Conservation (phyloP, 53 echinoderm and acorn worm genomes). For the Luidia sarsii region DNA sequence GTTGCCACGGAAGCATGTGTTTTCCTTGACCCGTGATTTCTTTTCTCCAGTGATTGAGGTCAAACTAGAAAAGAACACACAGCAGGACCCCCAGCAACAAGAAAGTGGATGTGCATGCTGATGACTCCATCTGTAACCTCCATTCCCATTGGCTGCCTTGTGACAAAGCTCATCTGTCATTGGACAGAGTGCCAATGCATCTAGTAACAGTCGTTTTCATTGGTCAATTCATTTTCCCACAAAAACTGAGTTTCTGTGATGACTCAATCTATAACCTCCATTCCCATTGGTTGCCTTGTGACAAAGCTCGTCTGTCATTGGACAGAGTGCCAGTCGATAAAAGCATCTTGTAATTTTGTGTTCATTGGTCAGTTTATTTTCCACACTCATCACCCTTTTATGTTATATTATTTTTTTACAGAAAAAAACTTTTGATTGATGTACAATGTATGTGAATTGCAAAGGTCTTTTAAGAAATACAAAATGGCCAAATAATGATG, state of each 20-base stretch:
- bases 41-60: constrained; percentile 91
- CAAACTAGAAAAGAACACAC: constrained; percentile 84
- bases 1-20: constrained; percentile 48
- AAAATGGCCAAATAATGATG: too few species aligned
- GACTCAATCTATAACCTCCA: constrained; percentile 10
- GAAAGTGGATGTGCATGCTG: constrained; percentile 88
- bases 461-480: too few species aligned
- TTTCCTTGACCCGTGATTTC: constrained; percentile 76
- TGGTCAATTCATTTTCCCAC: constrained; percentile 46
- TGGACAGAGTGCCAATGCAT: not conserved
- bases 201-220: constrained; percentile 45
- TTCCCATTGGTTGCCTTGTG: constrained; percentile 38
- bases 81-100: constrained; percentile 76
- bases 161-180: constrained; percentile 36
- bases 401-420: too few species aligned
- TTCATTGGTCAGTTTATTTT: too few species aligned
- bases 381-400: too few species aligned
- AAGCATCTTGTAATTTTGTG: too few species aligned
- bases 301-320: constrained; percentile 32
- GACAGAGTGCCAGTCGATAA: not conserved
- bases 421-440: too few species aligned
- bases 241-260: constrained; percentile 47
- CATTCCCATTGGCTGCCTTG: constrained; percentile 38
- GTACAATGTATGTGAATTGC: too few species aligned
- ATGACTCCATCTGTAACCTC: constrained; percentile 34